Percentiles rank a stretch among this genome's conserved stretches.
phyloP scores from a whole-genome alignment of 2,113 vertebrate genomes.

The Crotalus viridis region DNA sequence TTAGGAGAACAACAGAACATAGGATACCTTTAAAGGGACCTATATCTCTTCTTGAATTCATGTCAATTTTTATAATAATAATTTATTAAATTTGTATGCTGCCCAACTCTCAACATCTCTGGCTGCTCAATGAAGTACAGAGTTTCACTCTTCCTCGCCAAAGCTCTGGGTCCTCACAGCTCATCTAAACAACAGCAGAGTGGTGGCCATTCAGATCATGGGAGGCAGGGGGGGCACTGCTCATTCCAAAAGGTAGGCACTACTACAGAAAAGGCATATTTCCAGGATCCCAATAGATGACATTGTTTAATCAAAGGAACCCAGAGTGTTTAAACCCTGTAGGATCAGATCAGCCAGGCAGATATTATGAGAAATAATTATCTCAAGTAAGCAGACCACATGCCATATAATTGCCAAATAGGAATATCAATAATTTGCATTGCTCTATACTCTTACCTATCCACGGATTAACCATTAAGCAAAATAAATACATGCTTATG shows the following conservation, averaged over 20 bases:
- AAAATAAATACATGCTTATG: not conserved
- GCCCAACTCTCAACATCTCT: not conserved
- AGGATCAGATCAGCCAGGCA: not conserved
- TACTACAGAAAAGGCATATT: not conserved
- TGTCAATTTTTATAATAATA: not conserved
- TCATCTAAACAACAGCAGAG: not conserved
- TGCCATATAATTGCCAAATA: not conserved
- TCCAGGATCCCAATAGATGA: not conserved
- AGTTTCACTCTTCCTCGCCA: not conserved
- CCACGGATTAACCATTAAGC: not conserved
- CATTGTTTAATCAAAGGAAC: not conserved
- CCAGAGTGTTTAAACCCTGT: not conserved
- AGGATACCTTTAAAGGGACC: not conserved
- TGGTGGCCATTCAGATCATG: not conserved
- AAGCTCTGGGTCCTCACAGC: not conserved
- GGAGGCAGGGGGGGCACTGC: not conserved
- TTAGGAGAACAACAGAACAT: not conserved
- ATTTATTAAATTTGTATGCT: not conserved
- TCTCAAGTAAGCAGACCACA: not conserved
- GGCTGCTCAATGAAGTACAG: not conserved
- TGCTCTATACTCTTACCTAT: not conserved
- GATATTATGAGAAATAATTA: not conserved
- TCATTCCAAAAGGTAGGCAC: not conserved
- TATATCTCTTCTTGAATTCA: not conserved
- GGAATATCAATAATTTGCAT: not conserved